phyloP scores from a whole-genome alignment of 2,113 vertebrate species.

The Paratilapia polleni region DNA sequence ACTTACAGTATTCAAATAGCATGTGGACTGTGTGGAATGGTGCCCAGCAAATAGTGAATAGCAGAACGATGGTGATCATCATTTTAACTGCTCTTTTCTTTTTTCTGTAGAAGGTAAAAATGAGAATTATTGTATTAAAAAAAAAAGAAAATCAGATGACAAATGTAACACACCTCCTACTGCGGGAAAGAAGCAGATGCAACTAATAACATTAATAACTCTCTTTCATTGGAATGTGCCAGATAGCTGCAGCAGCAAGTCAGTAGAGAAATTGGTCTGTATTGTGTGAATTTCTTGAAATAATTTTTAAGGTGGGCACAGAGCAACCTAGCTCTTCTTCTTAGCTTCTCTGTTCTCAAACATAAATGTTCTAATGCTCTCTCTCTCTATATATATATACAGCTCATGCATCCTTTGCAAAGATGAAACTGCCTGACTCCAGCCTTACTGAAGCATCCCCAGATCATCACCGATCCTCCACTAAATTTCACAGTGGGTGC shows the following conservation, averaged over 20 bases:
- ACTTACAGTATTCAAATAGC: conserved; percentile 86
- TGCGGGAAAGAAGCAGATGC: background rate
- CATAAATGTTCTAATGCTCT: background rate
- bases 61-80: conserved; percentile 85
- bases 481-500: too few species aligned
- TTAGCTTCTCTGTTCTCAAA: background rate
- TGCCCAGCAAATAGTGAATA: conserved; percentile 87
- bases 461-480: too few species aligned
- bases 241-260: background rate
- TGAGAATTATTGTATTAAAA: rapidly evolving
- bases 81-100: conserved; percentile 87
- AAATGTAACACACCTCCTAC: background rate
- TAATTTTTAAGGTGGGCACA: background rate
- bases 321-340: background rate
- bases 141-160: background rate
- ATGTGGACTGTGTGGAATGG: conserved; percentile 87
- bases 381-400: background rate
- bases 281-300: background rate
- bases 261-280: background rate
- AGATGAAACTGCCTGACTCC: too few species aligned
- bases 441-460: too few species aligned
- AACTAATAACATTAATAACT: background rate
- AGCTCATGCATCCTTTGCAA: too few species aligned
- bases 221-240: background rate
- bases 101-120: conserved; percentile 72